These are phyloP conservation scores for Himalopsyche anomala DNA, from an alignment of 2,888 invertebrate genomes.

Conservation along the genomic window DNA sequence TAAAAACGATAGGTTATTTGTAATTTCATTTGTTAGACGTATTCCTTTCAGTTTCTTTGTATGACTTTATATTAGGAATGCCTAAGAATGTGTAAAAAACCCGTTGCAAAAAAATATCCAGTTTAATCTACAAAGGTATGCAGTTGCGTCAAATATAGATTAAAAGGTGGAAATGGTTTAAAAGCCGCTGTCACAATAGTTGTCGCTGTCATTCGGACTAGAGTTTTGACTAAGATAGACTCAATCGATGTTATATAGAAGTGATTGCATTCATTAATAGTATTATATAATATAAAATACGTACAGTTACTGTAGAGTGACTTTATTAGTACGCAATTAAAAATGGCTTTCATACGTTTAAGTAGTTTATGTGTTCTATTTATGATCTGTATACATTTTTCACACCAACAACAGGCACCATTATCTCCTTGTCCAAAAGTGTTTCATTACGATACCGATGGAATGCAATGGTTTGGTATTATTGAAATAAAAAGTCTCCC, in stretches of 20 bases:
- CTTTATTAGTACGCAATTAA: not conserved
- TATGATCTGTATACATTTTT: not conserved
- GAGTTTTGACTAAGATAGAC: not conserved
- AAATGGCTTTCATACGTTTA: not conserved
- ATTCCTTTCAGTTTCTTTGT: not conserved
- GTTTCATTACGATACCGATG: constrained; percentile 62
- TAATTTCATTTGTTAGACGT: too few species aligned
- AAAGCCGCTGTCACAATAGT: not conserved
- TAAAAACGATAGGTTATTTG: too few species aligned
- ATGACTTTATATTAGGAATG: not conserved
- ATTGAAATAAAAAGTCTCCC: constrained; percentile 57
- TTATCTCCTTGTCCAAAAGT: constrained; percentile 63
- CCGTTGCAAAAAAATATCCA: not conserved
- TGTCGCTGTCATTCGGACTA: not conserved
- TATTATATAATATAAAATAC: too few species aligned
- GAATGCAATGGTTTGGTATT: constrained; percentile 60
- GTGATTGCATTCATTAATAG: too few species aligned
- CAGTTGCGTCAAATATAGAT: not conserved
- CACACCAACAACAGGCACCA: constrained; percentile 32
- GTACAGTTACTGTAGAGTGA: not conserved
- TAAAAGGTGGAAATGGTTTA: not conserved
- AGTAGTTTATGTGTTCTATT: not conserved
- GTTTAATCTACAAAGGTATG: not conserved
- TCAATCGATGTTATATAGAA: too few species aligned
- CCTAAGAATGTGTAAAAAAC: not conserved